phyloP scores from a whole-genome alignment of 2,113 vertebrate genomes.

The Rhinolophus sinicus region DNA sequence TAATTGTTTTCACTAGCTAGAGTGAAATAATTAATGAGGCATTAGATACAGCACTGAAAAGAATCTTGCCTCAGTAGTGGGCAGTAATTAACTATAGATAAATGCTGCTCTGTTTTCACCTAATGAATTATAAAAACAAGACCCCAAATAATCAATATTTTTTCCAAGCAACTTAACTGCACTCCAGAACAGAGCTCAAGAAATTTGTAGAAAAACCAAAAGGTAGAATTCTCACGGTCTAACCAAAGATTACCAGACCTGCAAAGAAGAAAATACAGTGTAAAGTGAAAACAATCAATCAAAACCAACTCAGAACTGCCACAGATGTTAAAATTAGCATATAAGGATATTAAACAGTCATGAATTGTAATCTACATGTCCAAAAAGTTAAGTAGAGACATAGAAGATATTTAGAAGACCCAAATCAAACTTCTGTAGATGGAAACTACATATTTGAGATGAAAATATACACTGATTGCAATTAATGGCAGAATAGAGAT shows the following conservation, averaged over 20 bases:
- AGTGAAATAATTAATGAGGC: not conserved
- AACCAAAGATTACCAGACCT: not conserved
- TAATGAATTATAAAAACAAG: not conserved
- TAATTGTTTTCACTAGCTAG: not conserved
- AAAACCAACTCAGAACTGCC: not conserved
- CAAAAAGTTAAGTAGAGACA: not conserved
- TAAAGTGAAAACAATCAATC: not conserved
- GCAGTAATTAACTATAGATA: not conserved
- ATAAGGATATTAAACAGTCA: not conserved
- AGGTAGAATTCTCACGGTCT: not conserved
- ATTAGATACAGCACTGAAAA: not conserved
- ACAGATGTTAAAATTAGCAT: not conserved
- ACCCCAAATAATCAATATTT: not conserved
- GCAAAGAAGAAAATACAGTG: not conserved
- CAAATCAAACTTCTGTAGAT: not conserved
- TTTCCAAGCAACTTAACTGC: slow-evolving; percentile 6
- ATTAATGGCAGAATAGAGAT: not conserved
- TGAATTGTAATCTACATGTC: not conserved
- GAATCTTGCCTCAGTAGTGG: not conserved
- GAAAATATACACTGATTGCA: not conserved
- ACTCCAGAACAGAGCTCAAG: not conserved
- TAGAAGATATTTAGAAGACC: not conserved
- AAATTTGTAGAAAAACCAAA: not conserved
- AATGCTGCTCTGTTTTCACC: not conserved
- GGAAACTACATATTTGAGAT: not conserved